Evolutionary conservation across 1,140 invertebrate species (phyloP).

Genomic region (Aphaenogaster rudis): DNA sequence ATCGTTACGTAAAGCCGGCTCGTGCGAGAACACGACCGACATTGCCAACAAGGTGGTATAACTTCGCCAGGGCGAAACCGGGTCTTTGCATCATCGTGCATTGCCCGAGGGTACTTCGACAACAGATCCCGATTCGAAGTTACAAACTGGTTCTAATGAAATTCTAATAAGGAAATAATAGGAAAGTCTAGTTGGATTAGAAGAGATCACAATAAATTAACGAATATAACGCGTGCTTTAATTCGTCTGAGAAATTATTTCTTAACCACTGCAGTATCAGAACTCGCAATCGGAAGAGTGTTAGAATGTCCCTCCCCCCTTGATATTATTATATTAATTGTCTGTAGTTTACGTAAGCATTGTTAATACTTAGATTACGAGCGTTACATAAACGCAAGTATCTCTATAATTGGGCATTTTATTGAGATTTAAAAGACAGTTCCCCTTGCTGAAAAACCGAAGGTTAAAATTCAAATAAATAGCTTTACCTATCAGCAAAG

Average conservation of each 20-base stretch:
- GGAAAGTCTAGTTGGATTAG: background rate
- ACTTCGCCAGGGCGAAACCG: slow-evolving; percentile 30
- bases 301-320: background rate
- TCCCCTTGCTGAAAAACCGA: background rate
- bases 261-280: background rate
- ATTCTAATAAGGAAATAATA: background rate
- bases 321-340: slow-evolving; percentile 11
- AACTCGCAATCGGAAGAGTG: background rate
- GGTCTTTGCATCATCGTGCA: slow-evolving; percentile 11
- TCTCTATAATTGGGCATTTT: background rate
- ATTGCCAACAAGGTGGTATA: slow-evolving; percentile 32
- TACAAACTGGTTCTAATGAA: background rate
- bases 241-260: background rate
- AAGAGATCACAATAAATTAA: background rate
- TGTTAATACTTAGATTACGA: background rate
- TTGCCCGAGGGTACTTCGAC: background rate
- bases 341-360: background rate
- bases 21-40: slow-evolving; percentile 5
- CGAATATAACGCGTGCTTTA: background rate
- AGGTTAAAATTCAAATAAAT: slow-evolving; percentile 6
- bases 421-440: slow-evolving; percentile 17
- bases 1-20: slow-evolving; percentile 35
- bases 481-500: background rate
- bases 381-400: background rate
- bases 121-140: background rate